A percentile compares a stretch with the other conserved stretches of the same genome.
Conservation (phyloP, 2,113 vertebrate species). For the Pomatostomus ruficeps region DNA sequence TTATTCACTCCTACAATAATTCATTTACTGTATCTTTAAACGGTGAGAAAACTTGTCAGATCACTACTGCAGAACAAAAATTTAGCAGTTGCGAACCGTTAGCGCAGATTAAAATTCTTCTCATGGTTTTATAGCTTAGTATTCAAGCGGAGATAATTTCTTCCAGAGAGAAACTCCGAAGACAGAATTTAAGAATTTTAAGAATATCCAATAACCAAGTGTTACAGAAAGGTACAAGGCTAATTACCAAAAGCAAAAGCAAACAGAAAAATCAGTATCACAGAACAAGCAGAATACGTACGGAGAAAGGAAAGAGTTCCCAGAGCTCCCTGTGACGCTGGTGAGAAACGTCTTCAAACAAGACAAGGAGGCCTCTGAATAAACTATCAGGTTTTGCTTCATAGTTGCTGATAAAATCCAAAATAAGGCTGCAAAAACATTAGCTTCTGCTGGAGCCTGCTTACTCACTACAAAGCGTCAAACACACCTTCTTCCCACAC, state of each 20-base stretch:
- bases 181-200: background rate
- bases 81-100: background rate
- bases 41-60: background rate
- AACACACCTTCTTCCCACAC: slow-evolving; percentile 59
- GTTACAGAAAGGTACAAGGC: background rate
- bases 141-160: background rate
- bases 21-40: background rate
- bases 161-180: background rate
- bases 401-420: slow-evolving; percentile 51
- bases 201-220: background rate
- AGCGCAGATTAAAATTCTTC: background rate
- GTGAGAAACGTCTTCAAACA: background rate
- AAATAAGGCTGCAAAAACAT: slow-evolving; percentile 49
- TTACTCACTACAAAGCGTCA: slow-evolving; percentile 55
- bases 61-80: background rate
- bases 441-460: slow-evolving; percentile 32
- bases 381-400: slow-evolving; percentile 41
- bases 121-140: background rate
- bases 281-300: slow-evolving; percentile 16
- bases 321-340: slow-evolving; percentile 32
- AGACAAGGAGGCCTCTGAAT: slow-evolving; percentile 35
- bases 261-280: background rate
- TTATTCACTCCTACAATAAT: background rate
- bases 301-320: background rate
- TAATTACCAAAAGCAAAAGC: background rate